These are phyloP conservation scores for Hydropsyche betteni DNA, from an alignment of 2,888 invertebrate genomes.

Conservation along the genomic window DNA sequence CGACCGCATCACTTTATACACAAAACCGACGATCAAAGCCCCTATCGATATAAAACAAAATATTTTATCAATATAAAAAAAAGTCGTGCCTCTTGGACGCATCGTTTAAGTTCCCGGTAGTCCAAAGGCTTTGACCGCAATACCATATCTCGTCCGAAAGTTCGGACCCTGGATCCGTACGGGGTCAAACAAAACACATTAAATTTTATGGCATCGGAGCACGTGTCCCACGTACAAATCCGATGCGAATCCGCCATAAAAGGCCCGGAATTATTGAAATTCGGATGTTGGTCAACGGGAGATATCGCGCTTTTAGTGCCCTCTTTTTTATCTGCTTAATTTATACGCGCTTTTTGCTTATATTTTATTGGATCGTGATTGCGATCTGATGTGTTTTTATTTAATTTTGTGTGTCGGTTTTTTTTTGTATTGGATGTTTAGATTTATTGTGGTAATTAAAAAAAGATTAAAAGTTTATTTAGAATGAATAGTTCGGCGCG, in stretches of 20 bases:
- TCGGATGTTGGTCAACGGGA: slow-evolving; percentile 8
- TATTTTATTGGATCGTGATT: too few relatives aligned
- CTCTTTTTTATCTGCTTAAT: too few relatives aligned
- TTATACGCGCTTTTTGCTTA: too few relatives aligned
- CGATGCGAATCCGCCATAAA: background rate
- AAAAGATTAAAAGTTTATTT: too few relatives aligned
- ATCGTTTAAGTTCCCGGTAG: background rate
- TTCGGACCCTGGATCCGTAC: background rate
- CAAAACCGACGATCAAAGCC: background rate
- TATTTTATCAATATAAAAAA: too few relatives aligned
- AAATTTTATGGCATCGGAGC: slow-evolving; percentile 37
- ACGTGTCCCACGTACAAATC: slow-evolving; percentile 31
- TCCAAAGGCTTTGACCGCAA: background rate
- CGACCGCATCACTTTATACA: background rate
- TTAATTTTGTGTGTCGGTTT: too few relatives aligned
- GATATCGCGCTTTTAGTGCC: too few relatives aligned
- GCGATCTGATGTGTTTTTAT: too few relatives aligned
- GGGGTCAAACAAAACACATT: slow-evolving; percentile 24
- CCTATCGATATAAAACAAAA: background rate
- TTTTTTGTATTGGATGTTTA: too few relatives aligned
- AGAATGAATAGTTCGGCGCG: too few relatives aligned
- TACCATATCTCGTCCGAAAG: background rate
- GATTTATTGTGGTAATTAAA: too few relatives aligned
- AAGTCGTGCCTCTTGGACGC: background rate
- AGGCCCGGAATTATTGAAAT: slow-evolving; percentile 26